Conservation (phyloP, 2,888 invertebrate species). For the Nasonia oneida region DNA sequence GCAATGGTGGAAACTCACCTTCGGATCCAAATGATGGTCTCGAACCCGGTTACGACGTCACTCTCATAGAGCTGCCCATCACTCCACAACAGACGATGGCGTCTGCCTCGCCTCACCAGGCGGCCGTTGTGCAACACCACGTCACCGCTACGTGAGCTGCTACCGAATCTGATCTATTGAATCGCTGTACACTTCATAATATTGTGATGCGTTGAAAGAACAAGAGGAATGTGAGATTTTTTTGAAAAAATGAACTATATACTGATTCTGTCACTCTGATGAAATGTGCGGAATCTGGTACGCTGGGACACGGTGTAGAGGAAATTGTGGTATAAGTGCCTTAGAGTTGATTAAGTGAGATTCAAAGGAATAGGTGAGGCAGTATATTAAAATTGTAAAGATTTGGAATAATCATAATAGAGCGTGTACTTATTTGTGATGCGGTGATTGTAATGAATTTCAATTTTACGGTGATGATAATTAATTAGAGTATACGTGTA, state of each 20-base stretch:
- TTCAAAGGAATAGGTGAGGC: not conserved
- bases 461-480: not conserved
- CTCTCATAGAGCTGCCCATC: conserved; percentile 88
- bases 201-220: conserved; percentile 6
- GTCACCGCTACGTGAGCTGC: conserved; percentile 71
- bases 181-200: not conserved
- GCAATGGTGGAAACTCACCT: conserved; percentile 74
- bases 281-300: conserved; percentile 22
- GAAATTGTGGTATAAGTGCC: not conserved
- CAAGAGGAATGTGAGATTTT: not conserved
- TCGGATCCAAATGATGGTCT: conserved; percentile 79
- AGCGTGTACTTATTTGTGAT: not conserved
- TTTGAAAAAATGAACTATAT: not conserved
- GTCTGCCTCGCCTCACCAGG: conserved; percentile 72
- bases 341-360: conserved; percentile 28
- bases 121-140: conserved; percentile 68
- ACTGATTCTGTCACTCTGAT: conserved; percentile 16
- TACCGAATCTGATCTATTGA: not conserved
- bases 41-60: conserved; percentile 90
- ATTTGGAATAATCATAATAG: not conserved
- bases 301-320: not conserved
- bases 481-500: conserved; percentile 1
- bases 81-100: conserved; percentile 66
- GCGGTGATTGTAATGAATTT: not conserved
- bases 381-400: not conserved